Evolutionary conservation across 2,113 vertebrate genomes (phyloP), one percentile per base, ranked within the genome.

Genomic region (Scomber japonicus): DNA sequence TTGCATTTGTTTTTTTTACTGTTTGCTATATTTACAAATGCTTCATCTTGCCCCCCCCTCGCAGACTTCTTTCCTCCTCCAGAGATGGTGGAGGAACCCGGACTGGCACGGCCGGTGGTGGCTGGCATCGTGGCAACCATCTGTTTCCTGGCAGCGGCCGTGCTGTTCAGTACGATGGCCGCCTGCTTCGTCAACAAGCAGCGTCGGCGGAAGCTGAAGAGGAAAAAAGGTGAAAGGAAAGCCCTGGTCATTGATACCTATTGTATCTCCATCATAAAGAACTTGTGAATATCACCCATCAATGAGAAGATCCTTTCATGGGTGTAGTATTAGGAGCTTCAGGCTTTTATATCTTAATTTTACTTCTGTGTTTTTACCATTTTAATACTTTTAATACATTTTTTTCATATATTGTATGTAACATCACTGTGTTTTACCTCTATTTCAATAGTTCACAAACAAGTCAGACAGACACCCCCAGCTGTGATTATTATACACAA

Each of bases 141-240:
- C 92, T 99, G 98, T 92, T 99, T 99, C 94, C 92, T 99, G 92
- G 97, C 98, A 24, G 97, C 98, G 4, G 98, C 97, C 27, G 94
- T 99, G 88, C 95, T 99, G 80, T 99, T 99, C 92, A 99, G 98
- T 89, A 99, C 98, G 0, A 95, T 99, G 89, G 97, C 98, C 0
- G 97, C 96, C 92, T 99, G 97, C 94, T 98, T 99, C n/a, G 98
- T 99, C 94, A 99, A 99, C 94, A 97, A 97, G 94, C 98, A 99
- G 94, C 96, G 98, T 83, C 95, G 97, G 62, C 96, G 97, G 87
- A 99, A 99, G 83, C 96, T 98, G 71, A 99, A 97, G 92, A 96
- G 96, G 91, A 98, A 97, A 94, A 96, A 96, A 97, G 98, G 98
- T 99, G 88, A 95, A 95, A 67, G 46, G 35, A 17, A 24, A 50